Evolutionary conservation across 2,888 invertebrate species (phyloP).

Genomic region (Diadegma fenestrale): DNA sequence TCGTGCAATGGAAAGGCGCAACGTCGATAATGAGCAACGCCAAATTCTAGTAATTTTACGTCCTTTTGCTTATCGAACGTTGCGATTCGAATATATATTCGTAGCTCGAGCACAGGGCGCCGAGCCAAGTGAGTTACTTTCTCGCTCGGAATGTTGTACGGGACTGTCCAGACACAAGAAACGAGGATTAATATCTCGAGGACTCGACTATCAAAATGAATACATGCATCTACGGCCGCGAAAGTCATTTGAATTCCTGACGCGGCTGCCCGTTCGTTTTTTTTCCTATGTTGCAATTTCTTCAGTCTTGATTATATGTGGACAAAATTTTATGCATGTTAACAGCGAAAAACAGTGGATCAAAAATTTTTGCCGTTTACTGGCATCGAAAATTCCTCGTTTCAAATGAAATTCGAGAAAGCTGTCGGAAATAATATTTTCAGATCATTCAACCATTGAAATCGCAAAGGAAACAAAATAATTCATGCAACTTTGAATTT

Average conservation of each 20-base stretch:
- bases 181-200: constrained; percentile 58
- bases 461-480: background rate
- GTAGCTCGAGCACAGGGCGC: constrained; percentile 39
- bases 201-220: constrained; percentile 22
- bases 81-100: background rate
- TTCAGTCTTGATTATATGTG: background rate
- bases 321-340: background rate
- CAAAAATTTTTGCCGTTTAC: background rate
- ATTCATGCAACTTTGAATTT: background rate
- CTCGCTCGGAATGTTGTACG: constrained; percentile 77
- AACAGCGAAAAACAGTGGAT: background rate
- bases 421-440: background rate
- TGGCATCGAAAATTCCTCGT: background rate
- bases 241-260: constrained; percentile 19
- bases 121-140: constrained; percentile 76
- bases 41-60: background rate
- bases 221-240: background rate
- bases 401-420: background rate
- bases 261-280: background rate
- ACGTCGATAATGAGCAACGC: background rate
- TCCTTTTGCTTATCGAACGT: background rate
- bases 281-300: background rate
- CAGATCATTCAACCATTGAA: background rate
- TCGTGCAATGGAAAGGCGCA: background rate
- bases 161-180: constrained; percentile 40